Base-by-base conservation (phyloP, 2,113 vertebrate genomes). In the Spea bombifrons region DNA sequence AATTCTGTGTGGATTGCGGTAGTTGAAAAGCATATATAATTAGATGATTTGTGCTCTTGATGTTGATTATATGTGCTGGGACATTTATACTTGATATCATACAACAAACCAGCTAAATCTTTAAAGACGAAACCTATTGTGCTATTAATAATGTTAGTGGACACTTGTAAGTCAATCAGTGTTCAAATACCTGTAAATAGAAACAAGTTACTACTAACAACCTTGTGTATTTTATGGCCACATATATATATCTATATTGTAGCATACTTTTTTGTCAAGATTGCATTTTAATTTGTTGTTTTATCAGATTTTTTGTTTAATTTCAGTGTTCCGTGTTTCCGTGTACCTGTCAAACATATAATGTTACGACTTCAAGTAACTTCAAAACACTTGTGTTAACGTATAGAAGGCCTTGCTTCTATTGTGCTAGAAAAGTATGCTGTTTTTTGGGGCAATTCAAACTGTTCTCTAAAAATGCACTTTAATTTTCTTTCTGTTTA, bases 141-240 rank as follows among this genome's bases (percentile, higher is more conserved):
- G 94, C 93, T 94, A 91, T 95, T 94, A 94, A 96, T 93, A 92
- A 92, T 90, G 86, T 95, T 94, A 95, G 94, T 96, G 93, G 93
- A 96, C 94, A 94, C 94, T 94, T 92, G 92, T 93, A 94, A 94
- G 94, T 95, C 90, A 83, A 92, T 95, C 93, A 95, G 92, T 91
- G 88, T 97, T 96, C 93, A 89, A 93, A 94, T 96, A 95, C 92
- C 92, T 98, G 97, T 99, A 99, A 95, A 99, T 99, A 99, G 89
- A 91, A 91, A 91, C 89, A 92, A 92, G 82, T 90, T 90, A 93
- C 91, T 97, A 95, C 93, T 98, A 96, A 98, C 91, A 91, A 92
- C 88, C 92, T 94, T 94, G 92, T 96, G 94, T 96, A 96, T 90
- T 91, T 94, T 95, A 93, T 78, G 84, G 92, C 95, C 93, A 94